Conservation (phyloP, 2,113 vertebrate species). For the Myotis davidii region DNA sequence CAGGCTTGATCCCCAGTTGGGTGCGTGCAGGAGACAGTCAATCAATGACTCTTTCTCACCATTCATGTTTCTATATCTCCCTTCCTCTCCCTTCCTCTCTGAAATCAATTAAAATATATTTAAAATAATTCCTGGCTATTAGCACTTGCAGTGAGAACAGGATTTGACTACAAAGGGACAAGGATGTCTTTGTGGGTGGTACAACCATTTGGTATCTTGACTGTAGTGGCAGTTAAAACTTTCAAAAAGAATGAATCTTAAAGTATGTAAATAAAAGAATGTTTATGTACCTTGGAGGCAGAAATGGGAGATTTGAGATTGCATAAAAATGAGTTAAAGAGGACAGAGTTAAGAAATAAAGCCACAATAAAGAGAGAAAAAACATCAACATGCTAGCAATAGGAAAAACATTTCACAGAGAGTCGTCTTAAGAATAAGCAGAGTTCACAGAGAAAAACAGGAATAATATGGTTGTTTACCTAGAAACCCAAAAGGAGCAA, state of each 20-base stretch:
- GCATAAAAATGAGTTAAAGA: slow-evolving; percentile 10
- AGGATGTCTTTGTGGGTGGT: background rate
- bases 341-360: background rate
- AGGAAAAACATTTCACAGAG: background rate
- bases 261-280: background rate
- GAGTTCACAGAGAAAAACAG: background rate
- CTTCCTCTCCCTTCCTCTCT: too few species aligned
- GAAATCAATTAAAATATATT: too few species aligned
- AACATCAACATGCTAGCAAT: background rate
- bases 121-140: background rate
- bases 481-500: slow-evolving; percentile 8
- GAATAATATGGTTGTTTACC: background rate
- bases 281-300: background rate
- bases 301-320: background rate
- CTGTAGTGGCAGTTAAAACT: background rate
- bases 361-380: background rate
- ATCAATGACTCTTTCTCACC: too few species aligned
- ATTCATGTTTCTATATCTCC: too few species aligned
- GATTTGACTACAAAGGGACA: background rate
- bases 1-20: too few species aligned
- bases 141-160: background rate
- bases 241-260: slow-evolving; percentile 5
- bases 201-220: background rate
- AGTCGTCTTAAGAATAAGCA: background rate
- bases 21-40: too few species aligned